Percentiles rank a stretch among this genome's conserved stretches.
Conservation (phyloP, 1,140 invertebrate genomes). For the Dreissena rostriformis region DNA sequence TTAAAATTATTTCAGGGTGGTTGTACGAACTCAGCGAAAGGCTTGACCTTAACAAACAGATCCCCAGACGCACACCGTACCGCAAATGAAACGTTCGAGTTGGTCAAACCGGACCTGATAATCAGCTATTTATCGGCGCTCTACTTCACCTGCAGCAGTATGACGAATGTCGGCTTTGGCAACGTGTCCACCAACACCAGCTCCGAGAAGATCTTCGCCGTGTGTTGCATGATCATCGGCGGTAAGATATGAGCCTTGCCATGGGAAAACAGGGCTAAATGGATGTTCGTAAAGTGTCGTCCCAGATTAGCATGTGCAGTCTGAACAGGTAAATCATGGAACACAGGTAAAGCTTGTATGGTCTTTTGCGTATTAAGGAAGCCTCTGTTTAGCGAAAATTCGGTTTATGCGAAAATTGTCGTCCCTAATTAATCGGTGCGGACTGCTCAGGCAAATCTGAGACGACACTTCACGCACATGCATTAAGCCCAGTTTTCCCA, state of each 20-base stretch:
- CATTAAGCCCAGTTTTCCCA: too few relatives aligned
- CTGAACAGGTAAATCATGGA: too few relatives aligned
- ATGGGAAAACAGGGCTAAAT: too few relatives aligned
- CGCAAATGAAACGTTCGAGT: conserved; percentile 51
- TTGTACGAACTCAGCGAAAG: conserved; percentile 77
- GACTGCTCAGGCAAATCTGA: too few relatives aligned
- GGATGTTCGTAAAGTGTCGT: too few relatives aligned
- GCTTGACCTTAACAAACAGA: conserved; percentile 59
- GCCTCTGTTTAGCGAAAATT: too few relatives aligned
- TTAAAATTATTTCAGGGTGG: conserved; percentile 73
- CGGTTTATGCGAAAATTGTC: too few relatives aligned
- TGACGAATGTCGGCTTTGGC: conserved; percentile 98
- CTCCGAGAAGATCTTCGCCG: conserved; percentile 94
- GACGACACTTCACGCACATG: too few relatives aligned
- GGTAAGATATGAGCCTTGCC: conserved; percentile 84
- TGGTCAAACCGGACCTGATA: conserved; percentile 75
- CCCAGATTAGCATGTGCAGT: too few relatives aligned
- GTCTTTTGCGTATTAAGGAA: too few relatives aligned
- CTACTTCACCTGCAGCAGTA: conserved; percentile 97
- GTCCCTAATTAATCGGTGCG: too few relatives aligned
- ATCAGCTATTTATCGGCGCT: conserved; percentile 93
- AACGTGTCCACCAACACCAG: conserved; percentile 98
- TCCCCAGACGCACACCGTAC: conserved; percentile 67
- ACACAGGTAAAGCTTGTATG: too few relatives aligned
- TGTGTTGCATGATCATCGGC: conserved; percentile 96